phyloP scores from a whole-genome alignment of 35 echinoderm and acorn worm genomes.

The Lytechinus variegatus region DNA sequence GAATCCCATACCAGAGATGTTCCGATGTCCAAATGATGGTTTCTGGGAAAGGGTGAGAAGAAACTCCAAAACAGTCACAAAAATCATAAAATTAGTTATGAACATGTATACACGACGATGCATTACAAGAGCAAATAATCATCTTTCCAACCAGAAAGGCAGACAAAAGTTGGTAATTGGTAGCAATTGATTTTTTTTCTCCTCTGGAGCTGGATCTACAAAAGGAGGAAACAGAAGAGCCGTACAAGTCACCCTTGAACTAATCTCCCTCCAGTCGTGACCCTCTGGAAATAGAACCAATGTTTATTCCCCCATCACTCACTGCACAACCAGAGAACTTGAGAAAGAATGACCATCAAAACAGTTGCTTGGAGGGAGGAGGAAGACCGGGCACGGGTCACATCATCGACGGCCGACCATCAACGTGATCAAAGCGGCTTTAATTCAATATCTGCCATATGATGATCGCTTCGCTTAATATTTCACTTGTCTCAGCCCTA shows the following conservation, averaged over 20 bases:
- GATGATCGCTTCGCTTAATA: constrained; percentile 3
- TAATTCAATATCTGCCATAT: constrained; percentile 14
- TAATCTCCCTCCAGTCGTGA: background rate
- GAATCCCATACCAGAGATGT: background rate
- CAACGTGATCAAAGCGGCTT: constrained; percentile 1
- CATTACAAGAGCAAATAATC: background rate
- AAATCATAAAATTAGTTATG: background rate
- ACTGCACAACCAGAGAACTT: background rate
- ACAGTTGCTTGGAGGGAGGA: background rate
- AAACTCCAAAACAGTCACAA: background rate
- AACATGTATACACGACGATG: background rate
- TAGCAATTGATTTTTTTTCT: background rate
- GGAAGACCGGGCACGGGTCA: background rate
- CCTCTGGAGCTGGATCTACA: background rate
- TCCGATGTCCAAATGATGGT: background rate
- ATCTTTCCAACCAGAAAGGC: background rate
- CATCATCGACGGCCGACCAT: background rate
- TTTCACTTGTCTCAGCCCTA: background rate
- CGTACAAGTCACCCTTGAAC: background rate
- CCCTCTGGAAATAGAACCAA: constrained; percentile 9
- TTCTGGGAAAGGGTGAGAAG: background rate
- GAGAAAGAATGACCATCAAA: constrained; percentile 7
- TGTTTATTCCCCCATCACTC: constrained; percentile 8
- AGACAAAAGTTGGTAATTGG: background rate
- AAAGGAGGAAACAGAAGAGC: background rate